phyloP scores from a whole-genome alignment of 2,113 vertebrate species.

The Dicerorhinus sumatrensis region DNA sequence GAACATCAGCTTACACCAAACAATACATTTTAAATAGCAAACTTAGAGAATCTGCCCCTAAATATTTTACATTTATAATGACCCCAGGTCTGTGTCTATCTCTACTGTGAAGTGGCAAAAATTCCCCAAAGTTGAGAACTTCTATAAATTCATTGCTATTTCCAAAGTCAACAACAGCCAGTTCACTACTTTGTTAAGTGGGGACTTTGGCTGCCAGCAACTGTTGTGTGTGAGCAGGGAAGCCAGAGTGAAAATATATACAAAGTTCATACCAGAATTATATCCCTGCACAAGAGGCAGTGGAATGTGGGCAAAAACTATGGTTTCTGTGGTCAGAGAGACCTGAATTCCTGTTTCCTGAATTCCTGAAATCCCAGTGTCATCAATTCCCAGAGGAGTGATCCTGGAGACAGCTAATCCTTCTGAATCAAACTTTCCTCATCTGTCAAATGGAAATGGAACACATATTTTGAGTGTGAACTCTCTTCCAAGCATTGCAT shows the following conservation, averaged over 20 bases:
- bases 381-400: fast-evolving
- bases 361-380: neutral
- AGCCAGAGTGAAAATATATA: neutral
- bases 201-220: neutral
- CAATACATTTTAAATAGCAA: slow-evolving; percentile 42
- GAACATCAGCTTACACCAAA: slow-evolving; percentile 37
- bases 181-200: neutral
- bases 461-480: neutral
- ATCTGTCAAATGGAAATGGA: neutral
- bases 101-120: slow-evolving; percentile 3
- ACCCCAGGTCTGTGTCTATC: neutral
- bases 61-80: slow-evolving; percentile 41
- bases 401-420: neutral
- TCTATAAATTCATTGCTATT: neutral
- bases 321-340: neutral
- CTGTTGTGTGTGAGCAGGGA: neutral
- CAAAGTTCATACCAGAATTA: neutral
- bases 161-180: neutral
- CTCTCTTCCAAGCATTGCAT: neutral
- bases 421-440: neutral
- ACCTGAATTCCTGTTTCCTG: neutral
- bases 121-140: neutral
- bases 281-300: fast-evolving
- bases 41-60: neutral
- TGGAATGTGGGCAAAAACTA: neutral